These are phyloP conservation scores for Thysanoteuthis rhombus DNA, from an alignment of 2,888 invertebrate species.

Conservation along the genomic window DNA sequence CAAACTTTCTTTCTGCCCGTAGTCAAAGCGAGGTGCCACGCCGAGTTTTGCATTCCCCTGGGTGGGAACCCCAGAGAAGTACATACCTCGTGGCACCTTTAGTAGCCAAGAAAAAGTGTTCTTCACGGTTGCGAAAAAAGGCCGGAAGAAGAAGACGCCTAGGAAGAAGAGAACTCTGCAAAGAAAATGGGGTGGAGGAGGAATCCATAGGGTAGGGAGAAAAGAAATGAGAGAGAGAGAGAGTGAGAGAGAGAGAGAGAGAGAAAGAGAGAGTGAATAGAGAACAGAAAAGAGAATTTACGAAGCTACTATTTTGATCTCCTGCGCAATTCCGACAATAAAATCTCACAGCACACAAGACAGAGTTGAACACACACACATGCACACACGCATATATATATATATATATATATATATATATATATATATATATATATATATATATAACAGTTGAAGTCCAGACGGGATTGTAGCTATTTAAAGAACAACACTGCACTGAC, in stretches of 20 bases:
- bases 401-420: no score
- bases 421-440: no score
- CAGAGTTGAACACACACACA: not conserved
- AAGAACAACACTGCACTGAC: not conserved
- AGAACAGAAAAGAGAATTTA: not conserved
- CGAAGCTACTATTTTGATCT: not conserved
- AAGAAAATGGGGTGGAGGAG: not conserved
- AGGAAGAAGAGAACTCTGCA: not conserved
- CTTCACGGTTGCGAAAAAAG: not conserved
- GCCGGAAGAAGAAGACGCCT: not conserved
- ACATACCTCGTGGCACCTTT: not conserved
- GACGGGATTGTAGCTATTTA: not conserved
- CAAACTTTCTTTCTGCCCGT: not conserved
- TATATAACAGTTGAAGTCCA: no score
- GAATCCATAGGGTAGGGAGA: not conserved
- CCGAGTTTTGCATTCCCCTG: constrained; percentile 12
- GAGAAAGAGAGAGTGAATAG: no score
- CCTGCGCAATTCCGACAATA: not conserved
- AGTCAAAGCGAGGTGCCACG: constrained; percentile 1
- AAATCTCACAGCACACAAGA: not conserved
- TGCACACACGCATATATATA: no score
- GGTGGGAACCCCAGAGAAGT: not conserved
- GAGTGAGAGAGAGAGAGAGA: not conserved
- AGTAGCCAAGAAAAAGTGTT: not conserved
- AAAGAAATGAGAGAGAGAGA: not conserved